Evolutionary conservation across 2,888 invertebrate genomes (phyloP), one percentile per base, ranked within the genome.

Genomic region (Maniola hyperantus): DNA sequence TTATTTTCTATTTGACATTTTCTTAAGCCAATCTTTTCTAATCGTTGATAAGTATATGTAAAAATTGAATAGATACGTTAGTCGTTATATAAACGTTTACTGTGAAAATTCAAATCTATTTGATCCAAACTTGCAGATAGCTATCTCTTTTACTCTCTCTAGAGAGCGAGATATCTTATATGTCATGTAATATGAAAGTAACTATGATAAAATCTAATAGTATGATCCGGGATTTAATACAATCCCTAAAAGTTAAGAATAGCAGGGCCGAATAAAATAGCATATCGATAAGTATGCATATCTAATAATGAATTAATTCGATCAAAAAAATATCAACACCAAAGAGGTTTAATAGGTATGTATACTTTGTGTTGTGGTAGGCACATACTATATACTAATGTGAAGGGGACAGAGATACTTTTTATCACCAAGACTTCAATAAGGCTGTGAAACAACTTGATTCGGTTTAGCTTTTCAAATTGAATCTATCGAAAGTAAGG

Each of bases 361-460:
- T 68, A 60, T 67, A 70, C 60, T 70, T 66, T 63, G 46, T 60
- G 61, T 51, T 58, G 34, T 36, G 39, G 11, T 39, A 39, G 10
- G 5, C 4, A 34, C 0, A 2, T 10, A 8, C 18, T 50, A 15
- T 44, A 48, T 42, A 42, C 26, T 6, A 53, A n/a, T 26, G 26
- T 10, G 11, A 48, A 42, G 15, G 42, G 55, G 85, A 77, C 87
- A 86, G 88, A 81, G 84, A 78, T 78, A 62, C 80, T 79, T 75
- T 67, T 71, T 67, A 87, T 80, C 83, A 88, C 83, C 87, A 87
- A 90, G 89, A 91, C 89, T 87, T 85, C 76, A 76, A 80, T 77
- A 88, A 87, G 91, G 91, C 91, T 91, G 91, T 91, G 91, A 91
- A 88, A 85, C 83, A 88, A 87, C 87, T 79, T 71, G 75, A 79